Conservation (phyloP, 2,888 invertebrate genomes). For the Drosophila bunnanda region DNA sequence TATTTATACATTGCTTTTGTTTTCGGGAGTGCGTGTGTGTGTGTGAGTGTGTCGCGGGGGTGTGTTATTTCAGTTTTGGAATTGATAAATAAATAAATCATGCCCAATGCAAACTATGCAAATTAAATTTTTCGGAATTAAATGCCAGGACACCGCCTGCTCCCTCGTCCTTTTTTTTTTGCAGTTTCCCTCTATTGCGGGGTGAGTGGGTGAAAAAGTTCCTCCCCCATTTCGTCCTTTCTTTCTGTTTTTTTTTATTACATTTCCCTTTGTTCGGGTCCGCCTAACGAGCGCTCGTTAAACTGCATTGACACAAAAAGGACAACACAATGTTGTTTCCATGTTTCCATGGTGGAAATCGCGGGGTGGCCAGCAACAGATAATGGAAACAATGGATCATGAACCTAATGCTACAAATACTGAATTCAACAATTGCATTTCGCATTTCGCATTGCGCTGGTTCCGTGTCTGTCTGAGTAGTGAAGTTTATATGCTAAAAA, state of each 20-base stretch:
- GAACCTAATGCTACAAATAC: slow-evolving; percentile 71
- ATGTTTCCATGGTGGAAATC: slow-evolving; percentile 5
- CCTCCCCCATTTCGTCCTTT: background rate
- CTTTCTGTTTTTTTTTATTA: slow-evolving; percentile 54
- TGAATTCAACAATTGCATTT: slow-evolving; percentile 73
- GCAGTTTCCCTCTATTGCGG: slow-evolving; percentile 15
- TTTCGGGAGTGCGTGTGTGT: background rate
- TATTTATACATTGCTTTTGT: slow-evolving; percentile 46
- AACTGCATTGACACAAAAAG: slow-evolving; percentile 75
- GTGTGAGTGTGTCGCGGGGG: background rate
- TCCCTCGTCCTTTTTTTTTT: background rate
- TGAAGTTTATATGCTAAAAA: slow-evolving; percentile 63
- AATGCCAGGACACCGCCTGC: slow-evolving; percentile 43
- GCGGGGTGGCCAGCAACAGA: slow-evolving; percentile 61
- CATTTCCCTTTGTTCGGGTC: slow-evolving; percentile 66
- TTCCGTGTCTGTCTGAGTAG: slow-evolving; percentile 40
- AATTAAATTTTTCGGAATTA: slow-evolving; percentile 60
- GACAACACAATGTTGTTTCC: slow-evolving; percentile 51
- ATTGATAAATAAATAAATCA: slow-evolving; percentile 44
- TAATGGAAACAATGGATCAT: slow-evolving; percentile 77
- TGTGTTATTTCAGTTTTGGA: slow-evolving; percentile 23
- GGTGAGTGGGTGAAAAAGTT: background rate
- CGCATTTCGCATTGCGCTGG: slow-evolving; percentile 69
- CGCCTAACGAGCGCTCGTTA: slow-evolving; percentile 77
- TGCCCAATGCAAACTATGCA: slow-evolving; percentile 54